phyloP scores from a whole-genome alignment of 2,888 invertebrate species.

The Stegana nigrithorax region DNA sequence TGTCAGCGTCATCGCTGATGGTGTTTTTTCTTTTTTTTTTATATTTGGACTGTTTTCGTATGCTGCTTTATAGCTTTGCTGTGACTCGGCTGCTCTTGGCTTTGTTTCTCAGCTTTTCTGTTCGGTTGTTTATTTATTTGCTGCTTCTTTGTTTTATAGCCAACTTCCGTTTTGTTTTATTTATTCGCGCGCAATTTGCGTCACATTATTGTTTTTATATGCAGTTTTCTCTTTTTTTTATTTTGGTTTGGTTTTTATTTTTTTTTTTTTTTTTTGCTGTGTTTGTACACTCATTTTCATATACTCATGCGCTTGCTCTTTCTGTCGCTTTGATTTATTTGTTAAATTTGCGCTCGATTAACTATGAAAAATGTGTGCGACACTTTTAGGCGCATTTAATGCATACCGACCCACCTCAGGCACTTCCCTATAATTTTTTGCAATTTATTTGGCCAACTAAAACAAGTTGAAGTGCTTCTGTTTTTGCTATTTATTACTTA shows the following conservation, averaged over 20 bases:
- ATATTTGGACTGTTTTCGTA: no score
- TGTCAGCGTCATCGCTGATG: no score
- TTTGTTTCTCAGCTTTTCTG: constrained; percentile 23
- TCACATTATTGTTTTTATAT: constrained; percentile 46
- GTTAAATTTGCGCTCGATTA: constrained; percentile 14
- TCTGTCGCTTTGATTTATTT: neutral
- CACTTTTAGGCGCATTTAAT: constrained; percentile 4
- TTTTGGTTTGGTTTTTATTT: constrained; percentile 22
- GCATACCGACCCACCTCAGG: neutral
- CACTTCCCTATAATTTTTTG: no score
- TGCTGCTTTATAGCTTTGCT: no score
- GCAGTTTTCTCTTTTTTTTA: neutral
- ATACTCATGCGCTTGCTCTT: no score
- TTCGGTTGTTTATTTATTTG: constrained; percentile 33
- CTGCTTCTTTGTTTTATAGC: constrained; percentile 19
- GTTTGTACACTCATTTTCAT: no score
- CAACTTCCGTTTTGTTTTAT: constrained; percentile 54
- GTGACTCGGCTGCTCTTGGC: neutral
- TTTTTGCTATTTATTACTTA: neutral
- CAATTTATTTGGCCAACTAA: no score
- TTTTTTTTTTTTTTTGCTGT: no score
- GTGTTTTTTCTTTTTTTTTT: neutral
- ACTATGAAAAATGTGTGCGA: constrained; percentile 10
- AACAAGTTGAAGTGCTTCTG: no score
- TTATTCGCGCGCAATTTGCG: constrained; percentile 55